phyloP scores from a whole-genome alignment of 2,113 vertebrate genomes.

The Serinus canaria region DNA sequence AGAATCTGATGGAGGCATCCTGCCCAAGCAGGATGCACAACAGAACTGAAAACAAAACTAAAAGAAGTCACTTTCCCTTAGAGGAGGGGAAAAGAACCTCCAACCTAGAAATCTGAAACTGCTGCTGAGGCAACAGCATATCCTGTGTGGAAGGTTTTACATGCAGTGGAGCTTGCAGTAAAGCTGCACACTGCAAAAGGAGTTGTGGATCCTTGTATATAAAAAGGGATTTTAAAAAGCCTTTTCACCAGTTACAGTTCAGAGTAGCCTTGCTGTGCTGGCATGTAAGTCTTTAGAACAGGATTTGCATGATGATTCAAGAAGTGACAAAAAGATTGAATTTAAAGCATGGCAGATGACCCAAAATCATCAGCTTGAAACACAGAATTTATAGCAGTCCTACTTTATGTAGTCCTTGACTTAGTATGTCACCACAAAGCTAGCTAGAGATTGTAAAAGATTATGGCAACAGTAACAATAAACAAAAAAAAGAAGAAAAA shows the following conservation, averaged over 20 bases:
- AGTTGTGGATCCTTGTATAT: background rate
- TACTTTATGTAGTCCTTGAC: background rate
- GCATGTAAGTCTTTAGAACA: accelerated
- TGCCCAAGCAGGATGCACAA: background rate
- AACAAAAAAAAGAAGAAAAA: background rate
- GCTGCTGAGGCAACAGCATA: background rate
- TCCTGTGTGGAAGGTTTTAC: background rate
- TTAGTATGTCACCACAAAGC: background rate
- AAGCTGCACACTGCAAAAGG: background rate
- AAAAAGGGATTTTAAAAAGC: background rate
- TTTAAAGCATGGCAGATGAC: background rate
- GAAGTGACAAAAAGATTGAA: background rate
- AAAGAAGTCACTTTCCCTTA: background rate
- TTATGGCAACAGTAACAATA: background rate
- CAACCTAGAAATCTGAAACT: background rate
- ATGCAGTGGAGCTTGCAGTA: background rate
- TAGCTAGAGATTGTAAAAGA: background rate
- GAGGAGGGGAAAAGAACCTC: background rate
- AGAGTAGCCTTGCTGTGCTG: background rate
- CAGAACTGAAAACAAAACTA: background rate
- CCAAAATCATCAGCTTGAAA: background rate
- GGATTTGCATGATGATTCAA: background rate
- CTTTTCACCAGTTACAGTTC: background rate
- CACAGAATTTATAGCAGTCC: background rate
- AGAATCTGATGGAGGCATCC: background rate